Conservation (phyloP, 2,797 vertebrate species). For the Acrocephalus scirpaceus region DNA sequence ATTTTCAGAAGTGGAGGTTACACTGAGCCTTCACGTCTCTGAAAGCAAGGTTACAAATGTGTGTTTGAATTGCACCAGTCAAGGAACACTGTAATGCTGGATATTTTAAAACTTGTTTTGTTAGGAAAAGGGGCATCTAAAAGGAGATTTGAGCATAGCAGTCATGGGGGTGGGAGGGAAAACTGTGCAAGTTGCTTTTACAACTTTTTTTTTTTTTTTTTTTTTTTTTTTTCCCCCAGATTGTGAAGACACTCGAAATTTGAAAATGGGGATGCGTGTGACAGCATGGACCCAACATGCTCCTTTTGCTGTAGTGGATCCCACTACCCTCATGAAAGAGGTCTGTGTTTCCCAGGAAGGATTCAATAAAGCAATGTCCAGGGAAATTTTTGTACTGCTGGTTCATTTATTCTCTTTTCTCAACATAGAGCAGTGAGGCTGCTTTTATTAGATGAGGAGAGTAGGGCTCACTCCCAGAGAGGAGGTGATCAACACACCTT, state of each 20-base stretch:
- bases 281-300: fast-evolving
- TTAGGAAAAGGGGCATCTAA: background rate
- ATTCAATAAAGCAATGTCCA: background rate
- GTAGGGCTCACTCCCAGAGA: background rate
- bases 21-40: background rate
- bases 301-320: background rate
- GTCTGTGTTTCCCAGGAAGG: background rate
- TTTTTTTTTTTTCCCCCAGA: too few relatives aligned
- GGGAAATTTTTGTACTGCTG: background rate
- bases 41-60: background rate
- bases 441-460: background rate
- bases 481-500: background rate
- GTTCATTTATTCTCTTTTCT: background rate
- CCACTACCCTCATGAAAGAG: background rate
- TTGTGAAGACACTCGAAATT: background rate
- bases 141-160: background rate
- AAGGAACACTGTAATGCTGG: background rate
- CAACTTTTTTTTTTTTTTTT: background rate
- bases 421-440: background rate
- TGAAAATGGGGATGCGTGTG: background rate
- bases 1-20: conserved; percentile 35
- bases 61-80: background rate
- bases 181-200: background rate
- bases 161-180: background rate
- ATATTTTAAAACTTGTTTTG: background rate